Evolutionary conservation across 2,888 invertebrate species (phyloP), one percentile per base, ranked within the genome.

Genomic region (Pristionchus arcanus): DNA sequence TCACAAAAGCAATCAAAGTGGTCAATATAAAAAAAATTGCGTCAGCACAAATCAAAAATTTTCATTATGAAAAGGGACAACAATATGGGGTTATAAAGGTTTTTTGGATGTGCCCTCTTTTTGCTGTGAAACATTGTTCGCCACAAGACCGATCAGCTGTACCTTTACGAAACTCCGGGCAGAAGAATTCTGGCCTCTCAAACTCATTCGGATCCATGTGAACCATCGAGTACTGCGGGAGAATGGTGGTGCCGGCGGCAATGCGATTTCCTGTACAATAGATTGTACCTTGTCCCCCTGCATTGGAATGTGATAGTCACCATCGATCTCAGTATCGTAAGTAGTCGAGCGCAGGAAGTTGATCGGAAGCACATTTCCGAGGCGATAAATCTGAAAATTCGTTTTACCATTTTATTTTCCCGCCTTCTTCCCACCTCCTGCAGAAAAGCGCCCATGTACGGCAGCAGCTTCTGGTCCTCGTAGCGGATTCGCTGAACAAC

Each of bases 111-210:
- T n/a, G n/a, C n/a, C n/a, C n/a, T n/a, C n/a, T n/a, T n/a, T n/a
- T n/a, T n/a, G n/a, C n/a, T n/a, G n/a, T n/a, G n/a, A n/a, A n/a
- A n/a, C n/a, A n/a, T n/a, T n/a, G 42, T 42, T 42, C 42, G 42
- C 42, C 5, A 9, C 42, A 42, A 42, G 42, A 42, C 42, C 42
- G 42, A 42, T 42, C 4, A 49, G 42, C 42, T 13, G 42, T 31
- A 68, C 77, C 37, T 77, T 77, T 2, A 77, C 77, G 42, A 77
- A 77, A 0, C 31, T 31, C 74, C n/a, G 74, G 74, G 28, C 74
- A 74, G 34, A 74, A 74, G 19, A 34, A 74, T 31, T 74, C 74
- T 25, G 74, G 74, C 9, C 74, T 31, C 34, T 74, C 74, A 28
- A 34, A 74, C 31, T 77, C 77, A 0, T 31, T 11, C 21, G 37